A percentile compares a stretch with the other conserved stretches of the same genome.
Conservation (phyloP, 2,888 invertebrate species). For the Tenthredo mesomela region DNA sequence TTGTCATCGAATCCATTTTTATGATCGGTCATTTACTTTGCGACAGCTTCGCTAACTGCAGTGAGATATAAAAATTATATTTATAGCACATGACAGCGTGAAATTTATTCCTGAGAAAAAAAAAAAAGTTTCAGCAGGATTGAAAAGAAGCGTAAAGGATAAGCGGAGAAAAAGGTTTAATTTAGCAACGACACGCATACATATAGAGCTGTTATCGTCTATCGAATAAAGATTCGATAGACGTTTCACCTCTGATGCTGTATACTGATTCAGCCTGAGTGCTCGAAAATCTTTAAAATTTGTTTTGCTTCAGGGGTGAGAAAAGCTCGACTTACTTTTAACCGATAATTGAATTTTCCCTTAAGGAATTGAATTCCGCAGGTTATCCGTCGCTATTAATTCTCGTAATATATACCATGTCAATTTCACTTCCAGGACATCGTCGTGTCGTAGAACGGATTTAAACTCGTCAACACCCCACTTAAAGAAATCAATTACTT, state of each 20-base stretch:
- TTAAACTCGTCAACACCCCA: slow-evolving; percentile 36
- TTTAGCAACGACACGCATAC: background rate
- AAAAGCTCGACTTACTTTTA: slow-evolving; percentile 32
- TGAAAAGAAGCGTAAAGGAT: background rate
- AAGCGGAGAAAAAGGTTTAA: background rate
- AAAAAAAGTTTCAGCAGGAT: too few species aligned
- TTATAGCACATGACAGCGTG: background rate
- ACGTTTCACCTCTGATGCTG: background rate
- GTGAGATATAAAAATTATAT: too few species aligned
- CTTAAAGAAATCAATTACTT: slow-evolving; percentile 36
- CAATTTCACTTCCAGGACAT: slow-evolving; percentile 22
- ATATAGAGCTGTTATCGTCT: background rate
- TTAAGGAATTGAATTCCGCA: slow-evolving; percentile 37
- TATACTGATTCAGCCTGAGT: background rate
- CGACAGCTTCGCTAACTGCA: too few species aligned
- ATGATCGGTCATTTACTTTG: too few species aligned
- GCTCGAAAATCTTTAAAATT: slow-evolving; percentile 18
- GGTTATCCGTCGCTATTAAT: slow-evolving; percentile 44
- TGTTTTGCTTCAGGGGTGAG: slow-evolving; percentile 2
- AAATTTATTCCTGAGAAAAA: background rate
- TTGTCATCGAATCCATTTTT: too few species aligned
- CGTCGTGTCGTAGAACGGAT: background rate
- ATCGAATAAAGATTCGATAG: background rate
- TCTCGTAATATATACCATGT: slow-evolving; percentile 24
- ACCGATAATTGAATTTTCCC: slow-evolving; percentile 43